These are phyloP conservation scores for Sylvia atricapilla DNA, from an alignment of 2,113 vertebrate species.

Conservation along the genomic window DNA sequence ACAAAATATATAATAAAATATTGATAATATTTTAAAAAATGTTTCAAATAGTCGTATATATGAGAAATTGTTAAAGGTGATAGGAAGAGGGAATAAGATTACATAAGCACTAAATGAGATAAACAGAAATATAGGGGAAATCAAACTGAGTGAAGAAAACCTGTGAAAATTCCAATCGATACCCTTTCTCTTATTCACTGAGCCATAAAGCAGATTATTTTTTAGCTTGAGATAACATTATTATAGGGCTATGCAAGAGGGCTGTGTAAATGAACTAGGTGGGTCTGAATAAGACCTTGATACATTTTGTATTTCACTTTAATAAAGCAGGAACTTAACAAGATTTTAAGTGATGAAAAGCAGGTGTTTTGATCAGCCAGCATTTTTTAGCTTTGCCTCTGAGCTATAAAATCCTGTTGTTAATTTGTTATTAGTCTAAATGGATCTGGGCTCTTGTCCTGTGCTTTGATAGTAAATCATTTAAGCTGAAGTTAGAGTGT, in stretches of 20 bases:
- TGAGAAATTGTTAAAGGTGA: not conserved
- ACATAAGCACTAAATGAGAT: not conserved
- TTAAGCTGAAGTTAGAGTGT: not conserved
- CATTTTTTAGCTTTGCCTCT: not conserved
- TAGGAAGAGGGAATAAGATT: not conserved
- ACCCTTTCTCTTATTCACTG: not conserved
- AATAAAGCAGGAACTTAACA: not conserved
- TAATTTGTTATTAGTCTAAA: not conserved
- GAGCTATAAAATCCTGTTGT: not conserved
- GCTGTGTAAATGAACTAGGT: not conserved
- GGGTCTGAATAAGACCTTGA: not conserved
- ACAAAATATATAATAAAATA: not conserved
- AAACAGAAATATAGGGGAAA: not conserved
- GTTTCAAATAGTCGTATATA: not conserved
- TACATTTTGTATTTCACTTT: not conserved
- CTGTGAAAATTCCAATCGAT: not conserved
- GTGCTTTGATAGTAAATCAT: constrained; percentile 3
- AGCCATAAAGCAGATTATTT: not conserved
- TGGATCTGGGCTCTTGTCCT: not conserved
- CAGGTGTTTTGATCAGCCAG: not conserved
- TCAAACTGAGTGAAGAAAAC: not conserved
- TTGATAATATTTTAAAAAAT: not conserved
- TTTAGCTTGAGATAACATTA: not conserved
- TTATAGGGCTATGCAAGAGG: not conserved
- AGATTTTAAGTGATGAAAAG: not conserved